phyloP scores from a whole-genome alignment of 2,888 invertebrate species.

The Rotaria macrura region DNA sequence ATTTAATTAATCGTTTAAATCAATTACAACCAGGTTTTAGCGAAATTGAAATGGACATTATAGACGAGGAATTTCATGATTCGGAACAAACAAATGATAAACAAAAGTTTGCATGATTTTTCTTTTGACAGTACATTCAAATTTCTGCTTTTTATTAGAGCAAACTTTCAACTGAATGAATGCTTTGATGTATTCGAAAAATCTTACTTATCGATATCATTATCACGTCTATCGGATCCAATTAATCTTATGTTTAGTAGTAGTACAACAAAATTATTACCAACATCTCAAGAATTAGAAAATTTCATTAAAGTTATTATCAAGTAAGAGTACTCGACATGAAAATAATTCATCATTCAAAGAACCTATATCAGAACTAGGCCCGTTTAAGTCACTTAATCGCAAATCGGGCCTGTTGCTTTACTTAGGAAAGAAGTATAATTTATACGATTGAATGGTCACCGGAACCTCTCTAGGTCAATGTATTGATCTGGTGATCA shows the following conservation, averaged over 20 bases:
- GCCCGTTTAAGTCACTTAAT: too few relatives aligned
- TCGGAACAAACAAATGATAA: constrained; percentile 1
- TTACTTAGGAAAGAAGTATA: too few relatives aligned
- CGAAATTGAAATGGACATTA: constrained; percentile 9
- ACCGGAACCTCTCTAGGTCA: too few relatives aligned
- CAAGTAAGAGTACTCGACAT: constrained; percentile 43
- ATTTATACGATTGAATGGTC: too few relatives aligned
- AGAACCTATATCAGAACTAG: too few relatives aligned
- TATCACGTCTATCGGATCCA: constrained; percentile 70
- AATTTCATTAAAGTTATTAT: constrained; percentile 52
- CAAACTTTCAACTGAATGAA: constrained; percentile 49
- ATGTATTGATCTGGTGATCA: too few relatives aligned
- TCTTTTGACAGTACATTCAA: neutral
- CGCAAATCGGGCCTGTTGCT: too few relatives aligned
- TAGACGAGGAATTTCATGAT: neutral
- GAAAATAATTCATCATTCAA: too few relatives aligned
- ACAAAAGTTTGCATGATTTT: neutral
- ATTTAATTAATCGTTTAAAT: constrained; percentile 63
- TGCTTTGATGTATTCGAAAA: constrained; percentile 66
- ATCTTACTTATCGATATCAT: constrained; percentile 69
- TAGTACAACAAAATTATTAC: constrained; percentile 52
- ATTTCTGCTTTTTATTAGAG: constrained; percentile 39
- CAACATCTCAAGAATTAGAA: constrained; percentile 67
- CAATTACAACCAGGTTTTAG: constrained; percentile 39
- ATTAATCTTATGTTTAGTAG: constrained; percentile 68